These are phyloP conservation scores for Macrotis lagotis DNA, from an alignment of 2,113 vertebrate genomes.

Conservation along the genomic window DNA sequence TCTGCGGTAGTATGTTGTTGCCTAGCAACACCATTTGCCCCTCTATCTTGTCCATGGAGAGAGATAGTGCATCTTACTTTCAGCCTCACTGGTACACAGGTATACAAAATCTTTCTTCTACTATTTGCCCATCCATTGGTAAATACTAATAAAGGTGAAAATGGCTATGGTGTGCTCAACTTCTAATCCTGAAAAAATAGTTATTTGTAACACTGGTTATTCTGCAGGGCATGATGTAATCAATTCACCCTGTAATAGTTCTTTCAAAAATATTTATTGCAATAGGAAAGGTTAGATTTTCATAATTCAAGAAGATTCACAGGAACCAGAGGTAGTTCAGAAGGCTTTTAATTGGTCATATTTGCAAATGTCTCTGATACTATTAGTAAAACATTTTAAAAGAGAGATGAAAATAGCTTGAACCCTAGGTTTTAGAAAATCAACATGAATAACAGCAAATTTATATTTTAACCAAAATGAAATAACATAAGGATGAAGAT, in stretches of 20 bases:
- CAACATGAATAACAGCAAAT: background rate
- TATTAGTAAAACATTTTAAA: conserved; percentile 15
- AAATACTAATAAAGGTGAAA: conserved; percentile 62
- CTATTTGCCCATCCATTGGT: conserved; percentile 37
- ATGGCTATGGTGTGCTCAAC: conserved; percentile 19
- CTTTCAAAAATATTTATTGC: background rate
- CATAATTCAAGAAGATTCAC: background rate
- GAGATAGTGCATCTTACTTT: conserved; percentile 60
- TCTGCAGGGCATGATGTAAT: background rate
- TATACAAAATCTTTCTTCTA: conserved; percentile 63
- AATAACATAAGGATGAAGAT: background rate
- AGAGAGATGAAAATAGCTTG: background rate
- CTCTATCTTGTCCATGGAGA: conserved; percentile 64
- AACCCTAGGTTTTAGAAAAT: background rate
- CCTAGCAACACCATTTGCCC: conserved; percentile 65
- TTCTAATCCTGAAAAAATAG: conserved; percentile 56
- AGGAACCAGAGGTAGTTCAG: background rate
- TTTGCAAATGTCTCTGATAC: conserved; percentile 16
- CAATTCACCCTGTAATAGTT: background rate
- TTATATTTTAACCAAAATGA: background rate
- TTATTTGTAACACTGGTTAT: background rate
- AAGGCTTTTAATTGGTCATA: conserved; percentile 2
- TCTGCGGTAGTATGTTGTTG: conserved; percentile 63
- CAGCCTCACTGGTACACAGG: conserved; percentile 66
- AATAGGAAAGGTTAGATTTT: conserved; percentile 6